phyloP scores from a whole-genome alignment of 2,113 vertebrate genomes.

The Leptodactylus fuscus region DNA sequence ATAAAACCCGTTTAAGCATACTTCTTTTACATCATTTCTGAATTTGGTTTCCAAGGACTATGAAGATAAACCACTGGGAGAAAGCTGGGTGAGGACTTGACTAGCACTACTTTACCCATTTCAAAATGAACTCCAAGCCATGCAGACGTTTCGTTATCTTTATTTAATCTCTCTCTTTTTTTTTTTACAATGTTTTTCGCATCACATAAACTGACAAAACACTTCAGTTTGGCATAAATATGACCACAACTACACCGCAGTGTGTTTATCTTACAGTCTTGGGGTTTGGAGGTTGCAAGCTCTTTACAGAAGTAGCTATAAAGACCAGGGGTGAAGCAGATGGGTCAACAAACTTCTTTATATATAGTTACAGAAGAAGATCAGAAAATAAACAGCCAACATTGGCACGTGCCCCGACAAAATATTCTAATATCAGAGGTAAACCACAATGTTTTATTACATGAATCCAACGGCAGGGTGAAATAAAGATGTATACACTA shows the following conservation, averaged over 20 bases:
- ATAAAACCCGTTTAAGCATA: no score
- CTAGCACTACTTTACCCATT: not conserved
- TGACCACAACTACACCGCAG: conserved; percentile 33
- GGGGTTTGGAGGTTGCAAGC: conserved; percentile 26
- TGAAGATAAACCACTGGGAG: not conserved
- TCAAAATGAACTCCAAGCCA: not conserved
- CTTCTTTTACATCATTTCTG: no score
- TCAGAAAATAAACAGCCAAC: conserved; percentile 41
- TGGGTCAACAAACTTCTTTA: conserved; percentile 44
- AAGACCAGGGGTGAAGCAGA: conserved; percentile 8
- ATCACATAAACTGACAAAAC: conserved; percentile 29
- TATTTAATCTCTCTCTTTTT: not conserved
- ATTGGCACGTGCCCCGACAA: conserved; percentile 26
- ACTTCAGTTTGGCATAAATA: conserved; percentile 27
- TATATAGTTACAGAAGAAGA: conserved; percentile 44
- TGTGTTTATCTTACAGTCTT: conserved; percentile 28
- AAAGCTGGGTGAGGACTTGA: not conserved
- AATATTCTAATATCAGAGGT: conserved; percentile 51
- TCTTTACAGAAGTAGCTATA: conserved; percentile 43
- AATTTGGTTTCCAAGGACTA: not conserved
- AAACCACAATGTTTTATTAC: conserved; percentile 40
- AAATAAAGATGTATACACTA: conserved; percentile 29
- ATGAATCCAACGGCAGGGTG: conserved; percentile 23
- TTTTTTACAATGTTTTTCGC: not conserved
- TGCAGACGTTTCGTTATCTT: not conserved